These are phyloP conservation scores for Pipistrellus kuhlii DNA, from an alignment of 2,797 vertebrate genomes.

Conservation along the genomic window DNA sequence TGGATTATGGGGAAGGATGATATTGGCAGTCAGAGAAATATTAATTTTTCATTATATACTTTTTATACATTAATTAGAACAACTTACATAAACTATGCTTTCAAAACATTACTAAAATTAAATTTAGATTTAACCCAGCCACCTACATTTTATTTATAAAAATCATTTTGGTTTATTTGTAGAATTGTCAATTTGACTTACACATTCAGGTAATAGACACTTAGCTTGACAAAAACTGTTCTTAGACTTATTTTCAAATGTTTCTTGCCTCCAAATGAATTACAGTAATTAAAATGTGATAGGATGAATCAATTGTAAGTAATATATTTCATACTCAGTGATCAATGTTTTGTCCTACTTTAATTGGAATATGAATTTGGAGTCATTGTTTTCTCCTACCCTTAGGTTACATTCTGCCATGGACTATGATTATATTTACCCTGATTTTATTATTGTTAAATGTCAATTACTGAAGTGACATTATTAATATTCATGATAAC, in stretches of 20 bases:
- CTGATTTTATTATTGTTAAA: conserved; percentile 33
- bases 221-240: not conserved
- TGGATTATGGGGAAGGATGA: not conserved
- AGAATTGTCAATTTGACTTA: conserved; percentile 10
- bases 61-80: not conserved
- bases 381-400: not conserved
- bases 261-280: not conserved
- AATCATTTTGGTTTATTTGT: conserved; percentile 17
- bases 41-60: not conserved
- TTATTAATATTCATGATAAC: conserved; percentile 24
- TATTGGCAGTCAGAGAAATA: not conserved
- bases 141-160: conserved; percentile 36
- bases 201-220: not conserved
- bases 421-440: not conserved
- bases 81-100: not conserved
- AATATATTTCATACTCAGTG: not conserved
- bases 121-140: not conserved
- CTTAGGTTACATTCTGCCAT: not conserved
- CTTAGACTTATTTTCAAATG: conserved; percentile 35
- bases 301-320: not conserved
- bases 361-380: not conserved
- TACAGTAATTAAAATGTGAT: not conserved
- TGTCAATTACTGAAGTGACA: not conserved
- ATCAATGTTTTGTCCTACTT: not conserved
- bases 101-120: conserved; percentile 37